Percentiles rank a stretch among this genome's conserved stretches.
Evolutionary conservation across 2,113 vertebrate species (phyloP).

Genomic region (Jacana jacana): DNA sequence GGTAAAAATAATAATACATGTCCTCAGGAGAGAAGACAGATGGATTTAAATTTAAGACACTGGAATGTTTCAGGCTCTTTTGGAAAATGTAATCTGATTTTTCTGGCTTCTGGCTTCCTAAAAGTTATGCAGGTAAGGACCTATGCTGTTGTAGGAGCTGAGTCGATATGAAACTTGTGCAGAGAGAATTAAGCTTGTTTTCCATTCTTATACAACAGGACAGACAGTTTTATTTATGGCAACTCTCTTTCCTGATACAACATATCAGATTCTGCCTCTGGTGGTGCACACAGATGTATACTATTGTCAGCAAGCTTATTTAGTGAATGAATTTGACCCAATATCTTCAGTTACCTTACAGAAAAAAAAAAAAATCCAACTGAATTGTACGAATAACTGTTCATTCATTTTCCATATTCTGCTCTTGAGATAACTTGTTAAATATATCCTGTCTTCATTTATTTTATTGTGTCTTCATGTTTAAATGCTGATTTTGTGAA

Average conservation of each 20-base stretch:
- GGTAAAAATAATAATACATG: neutral
- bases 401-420: conserved; percentile 23
- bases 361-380: neutral
- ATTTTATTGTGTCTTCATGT: conserved; percentile 68
- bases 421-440: conserved; percentile 59
- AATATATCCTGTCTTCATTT: conserved; percentile 70
- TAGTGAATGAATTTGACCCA: neutral
- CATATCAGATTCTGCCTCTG: neutral
- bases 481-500: conserved; percentile 77
- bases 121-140: neutral
- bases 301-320: neutral
- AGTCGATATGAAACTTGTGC: neutral
- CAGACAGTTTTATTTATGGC: neutral
- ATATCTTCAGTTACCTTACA: neutral
- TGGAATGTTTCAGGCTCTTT: neutral
- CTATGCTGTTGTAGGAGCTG: neutral
- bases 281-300: neutral
- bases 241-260: neutral
- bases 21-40: neutral
- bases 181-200: neutral
- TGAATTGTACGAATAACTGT: neutral
- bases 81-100: neutral
- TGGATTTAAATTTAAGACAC: neutral
- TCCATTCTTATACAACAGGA: neutral
- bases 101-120: neutral